Percentiles rank a stretch among this genome's conserved stretches.
These are phyloP conservation scores for Rhegmatorhina hoffmannsi DNA, from an alignment of 2,113 vertebrate species.

Conservation along the genomic window DNA sequence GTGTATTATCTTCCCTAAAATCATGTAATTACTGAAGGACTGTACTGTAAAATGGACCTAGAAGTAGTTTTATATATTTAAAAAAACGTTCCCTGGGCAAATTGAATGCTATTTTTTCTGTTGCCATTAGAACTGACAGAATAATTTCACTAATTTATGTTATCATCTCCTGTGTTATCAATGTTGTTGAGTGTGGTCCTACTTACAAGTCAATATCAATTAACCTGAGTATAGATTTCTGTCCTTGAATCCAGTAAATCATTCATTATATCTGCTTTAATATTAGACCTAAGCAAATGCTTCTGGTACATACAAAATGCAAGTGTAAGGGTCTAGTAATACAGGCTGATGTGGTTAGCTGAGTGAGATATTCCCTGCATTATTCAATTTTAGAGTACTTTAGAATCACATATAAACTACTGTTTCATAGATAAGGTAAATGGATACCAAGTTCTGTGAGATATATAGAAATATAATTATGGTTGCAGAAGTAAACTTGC, in stretches of 20 bases:
- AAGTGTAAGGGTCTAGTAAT: background rate
- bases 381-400: background rate
- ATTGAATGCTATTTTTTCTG: background rate
- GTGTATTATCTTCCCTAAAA: background rate
- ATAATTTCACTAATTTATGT: constrained; percentile 38
- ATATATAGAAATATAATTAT: background rate
- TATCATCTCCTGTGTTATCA: background rate
- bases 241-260: background rate
- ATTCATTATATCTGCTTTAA: background rate
- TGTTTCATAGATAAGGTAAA: background rate
- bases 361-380: background rate
- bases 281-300: background rate
- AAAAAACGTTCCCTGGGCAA: background rate
- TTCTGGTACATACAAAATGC: background rate
- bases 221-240: constrained; percentile 25
- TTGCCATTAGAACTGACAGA: background rate
- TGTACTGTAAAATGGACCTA: background rate
- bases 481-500: background rate
- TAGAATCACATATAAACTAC: background rate
- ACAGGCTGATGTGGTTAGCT: background rate
- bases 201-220: constrained; percentile 51
- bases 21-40: background rate
- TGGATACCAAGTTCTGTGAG: background rate
- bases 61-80: background rate
- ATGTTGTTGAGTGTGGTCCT: background rate